phyloP scores from a whole-genome alignment of 2,888 invertebrate genomes.

The Agrochola macilenta region DNA sequence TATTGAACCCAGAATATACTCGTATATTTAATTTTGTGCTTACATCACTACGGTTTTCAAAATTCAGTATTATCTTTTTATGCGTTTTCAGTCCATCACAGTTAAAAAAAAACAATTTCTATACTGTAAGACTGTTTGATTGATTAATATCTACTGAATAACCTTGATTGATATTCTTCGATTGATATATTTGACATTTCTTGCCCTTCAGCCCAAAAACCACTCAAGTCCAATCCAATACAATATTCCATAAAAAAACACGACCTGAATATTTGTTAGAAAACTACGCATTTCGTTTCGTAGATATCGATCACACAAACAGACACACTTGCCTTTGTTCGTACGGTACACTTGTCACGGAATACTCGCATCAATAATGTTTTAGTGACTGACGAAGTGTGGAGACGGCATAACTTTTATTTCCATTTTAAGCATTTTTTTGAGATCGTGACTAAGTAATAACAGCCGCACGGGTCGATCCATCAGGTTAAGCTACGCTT shows the following conservation, averaged over 20 bases:
- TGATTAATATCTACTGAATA: not conserved
- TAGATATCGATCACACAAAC: constrained; percentile 81
- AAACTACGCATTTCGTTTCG: constrained; percentile 53
- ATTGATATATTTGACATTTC: not conserved
- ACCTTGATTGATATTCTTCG: not conserved
- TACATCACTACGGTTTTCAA: too few species aligned
- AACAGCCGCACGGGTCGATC: too few species aligned
- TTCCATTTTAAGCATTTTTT: too few species aligned
- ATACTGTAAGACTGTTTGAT: not conserved
- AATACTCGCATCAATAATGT: constrained; percentile 88
- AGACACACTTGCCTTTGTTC: constrained; percentile 76
- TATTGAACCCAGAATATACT: not conserved
- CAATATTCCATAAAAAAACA: constrained; percentile 35
- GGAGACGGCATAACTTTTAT: constrained; percentile 68
- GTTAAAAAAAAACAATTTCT: too few species aligned
- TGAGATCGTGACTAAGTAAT: too few species aligned
- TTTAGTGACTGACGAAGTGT: constrained; percentile 64
- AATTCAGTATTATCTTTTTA: not conserved
- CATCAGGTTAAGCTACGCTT: too few species aligned
- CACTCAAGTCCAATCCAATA: constrained; percentile 13
- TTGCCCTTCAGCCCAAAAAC: not conserved
- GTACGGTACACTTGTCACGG: constrained; percentile 84
- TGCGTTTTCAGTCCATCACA: not conserved
- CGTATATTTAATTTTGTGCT: not conserved
- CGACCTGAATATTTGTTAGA: constrained; percentile 41